Evolutionary conservation across 2,113 vertebrate species (phyloP), one percentile per base, ranked within the genome.

Genomic region (Xiphophorus hellerii): DNA sequence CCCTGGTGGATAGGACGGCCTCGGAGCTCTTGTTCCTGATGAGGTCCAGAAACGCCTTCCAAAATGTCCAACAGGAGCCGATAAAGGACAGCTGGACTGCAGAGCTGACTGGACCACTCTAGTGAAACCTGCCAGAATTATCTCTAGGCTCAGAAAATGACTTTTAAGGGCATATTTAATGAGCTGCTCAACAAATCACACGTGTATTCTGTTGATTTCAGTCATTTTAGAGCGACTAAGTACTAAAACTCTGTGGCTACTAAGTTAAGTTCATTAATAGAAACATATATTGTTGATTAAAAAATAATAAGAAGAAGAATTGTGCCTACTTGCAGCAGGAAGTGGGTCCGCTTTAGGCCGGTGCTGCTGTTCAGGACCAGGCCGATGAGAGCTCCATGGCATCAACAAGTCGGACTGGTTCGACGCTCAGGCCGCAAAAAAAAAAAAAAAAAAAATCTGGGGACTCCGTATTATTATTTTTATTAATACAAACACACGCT

Each of bases 351-450:
- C 42, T 77, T 64, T 20, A 79, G 84, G 60, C 71, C 81, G 2
- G 71, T 33, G 73, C 30, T 69, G 70, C 63, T 31, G 81, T 66
- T 94, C 90, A 93, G 82, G 74, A 84, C 65, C 89, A n/a, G 82
- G 78, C 81, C 72, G 86, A 29, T 63, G 83, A 65, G 37, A 78
- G 71, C 80, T 92, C 93, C 94, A 93, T 93, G 74, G 79, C 91
- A 76, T 81, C 73, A 77, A 68, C 62, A n/a, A 31, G 74, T 72
- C 42, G 42, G 70, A 17, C 64, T 48, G 78, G 60, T 54, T 75
- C 72, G 77, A 65, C 75, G 73, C 69, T 75, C 74, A 30, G 67
- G 67, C 69, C 69, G 44, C 76, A 51, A 58, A 58, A 9, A 9
- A 37, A 12, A 12, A 33, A 33, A 33, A 33, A 9, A 35, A 2